phyloP scores from a whole-genome alignment of 2,113 vertebrate species.

The Ia io region DNA sequence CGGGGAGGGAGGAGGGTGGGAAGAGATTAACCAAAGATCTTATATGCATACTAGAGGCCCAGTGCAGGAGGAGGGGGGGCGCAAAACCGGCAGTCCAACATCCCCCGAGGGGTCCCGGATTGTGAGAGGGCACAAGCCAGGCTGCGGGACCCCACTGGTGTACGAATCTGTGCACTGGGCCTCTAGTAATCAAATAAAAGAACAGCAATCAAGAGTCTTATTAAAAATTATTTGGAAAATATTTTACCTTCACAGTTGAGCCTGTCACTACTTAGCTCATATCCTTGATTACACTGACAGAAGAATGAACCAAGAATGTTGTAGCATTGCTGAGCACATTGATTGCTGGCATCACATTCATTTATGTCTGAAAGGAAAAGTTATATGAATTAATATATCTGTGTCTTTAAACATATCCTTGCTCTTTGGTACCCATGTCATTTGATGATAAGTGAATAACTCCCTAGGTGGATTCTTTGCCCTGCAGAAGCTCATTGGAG shows the following conservation, averaged over 20 bases:
- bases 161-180: too few relatives aligned
- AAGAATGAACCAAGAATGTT: slow-evolving; percentile 95
- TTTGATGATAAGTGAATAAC: slow-evolving; percentile 52
- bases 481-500: slow-evolving; percentile 67
- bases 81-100: too few relatives aligned
- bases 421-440: slow-evolving; percentile 44
- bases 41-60: too few relatives aligned
- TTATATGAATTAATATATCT: slow-evolving; percentile 3
- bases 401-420: slow-evolving; percentile 46
- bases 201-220: neutral
- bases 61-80: too few relatives aligned
- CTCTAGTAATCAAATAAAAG: neutral
- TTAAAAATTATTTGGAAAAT: neutral
- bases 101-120: too few relatives aligned
- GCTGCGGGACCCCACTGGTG: too few relatives aligned
- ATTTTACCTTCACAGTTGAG: slow-evolving; percentile 94
- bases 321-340: slow-evolving; percentile 94
- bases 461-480: slow-evolving; percentile 41
- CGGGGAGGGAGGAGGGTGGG: too few relatives aligned
- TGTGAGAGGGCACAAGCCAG: too few relatives aligned
- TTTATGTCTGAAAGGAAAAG: slow-evolving; percentile 91
- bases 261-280: slow-evolving; percentile 90
- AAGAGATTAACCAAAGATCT: too few relatives aligned
- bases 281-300: slow-evolving; percentile 94
- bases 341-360: slow-evolving; percentile 91